Conservation (phyloP, 1,140 invertebrate species). For the Panulirus ornatus region DNA sequence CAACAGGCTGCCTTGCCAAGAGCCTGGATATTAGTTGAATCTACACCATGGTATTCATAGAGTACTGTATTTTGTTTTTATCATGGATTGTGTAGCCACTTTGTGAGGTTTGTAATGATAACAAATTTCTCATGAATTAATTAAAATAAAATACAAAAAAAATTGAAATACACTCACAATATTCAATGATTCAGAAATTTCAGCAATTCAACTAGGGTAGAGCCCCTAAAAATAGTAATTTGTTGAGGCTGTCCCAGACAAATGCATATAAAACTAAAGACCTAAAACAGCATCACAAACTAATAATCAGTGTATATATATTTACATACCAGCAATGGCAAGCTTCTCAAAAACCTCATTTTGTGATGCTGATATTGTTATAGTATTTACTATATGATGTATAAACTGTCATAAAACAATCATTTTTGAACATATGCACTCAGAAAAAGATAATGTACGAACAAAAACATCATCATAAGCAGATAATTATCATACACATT, state of each 20-base stretch:
- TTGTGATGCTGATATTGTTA: too few relatives aligned
- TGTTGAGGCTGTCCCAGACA: neutral
- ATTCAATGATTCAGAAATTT: neutral
- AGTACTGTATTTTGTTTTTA: too few relatives aligned
- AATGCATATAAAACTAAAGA: constrained; percentile 9
- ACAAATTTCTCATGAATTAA: neutral
- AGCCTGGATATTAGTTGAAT: too few relatives aligned
- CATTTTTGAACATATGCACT: neutral
- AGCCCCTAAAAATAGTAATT: neutral
- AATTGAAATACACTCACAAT: neutral
- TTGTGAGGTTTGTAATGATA: neutral
- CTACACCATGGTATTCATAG: too few relatives aligned
- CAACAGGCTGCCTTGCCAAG: too few relatives aligned
- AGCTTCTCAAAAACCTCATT: too few relatives aligned
- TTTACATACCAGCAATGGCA: too few relatives aligned
- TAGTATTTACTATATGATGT: neutral
- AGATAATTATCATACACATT: too few relatives aligned
- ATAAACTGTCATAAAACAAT: neutral
- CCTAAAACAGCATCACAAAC: neutral
- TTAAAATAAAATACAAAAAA: neutral
- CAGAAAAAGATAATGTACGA: neutral
- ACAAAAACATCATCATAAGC: too few relatives aligned
- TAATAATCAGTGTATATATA: too few relatives aligned
- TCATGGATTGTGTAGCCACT: neutral
- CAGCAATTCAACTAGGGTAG: neutral